Evolutionary conservation across 2,888 invertebrate species (phyloP), one percentile per base, ranked within the genome.

Genomic region (Agrypnus murinus): DNA sequence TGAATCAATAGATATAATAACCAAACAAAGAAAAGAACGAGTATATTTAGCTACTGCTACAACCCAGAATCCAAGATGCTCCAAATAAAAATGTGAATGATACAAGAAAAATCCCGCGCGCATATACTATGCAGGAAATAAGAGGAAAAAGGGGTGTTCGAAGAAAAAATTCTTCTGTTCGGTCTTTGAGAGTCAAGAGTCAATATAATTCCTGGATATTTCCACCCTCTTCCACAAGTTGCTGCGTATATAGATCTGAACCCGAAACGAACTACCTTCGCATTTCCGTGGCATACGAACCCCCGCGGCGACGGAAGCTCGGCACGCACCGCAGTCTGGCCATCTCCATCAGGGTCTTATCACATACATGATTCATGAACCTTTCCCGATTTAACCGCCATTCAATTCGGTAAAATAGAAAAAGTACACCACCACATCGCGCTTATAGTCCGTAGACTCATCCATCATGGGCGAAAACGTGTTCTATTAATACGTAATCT

Each of bases 321-420:
- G 66, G 71, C 71, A 65, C 65, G 69, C 72, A 70, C 69, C 72
- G 62, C 60, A 71, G 71, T 66, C 71, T 71, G 63, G 71, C 57
- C 72, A 64, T 57, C 71, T 67, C 68, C 72, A 67, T 65, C 65
- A 19, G 71, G 69, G 62, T 72, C 72, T 74, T 74, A 74, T 74
- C 74, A 67, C 69, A 74, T 74, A 72, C 74, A 74, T 74, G 74
- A 74, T 74, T 74, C 74, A 74, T 74, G 74, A 72, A 74, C 69
- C 69, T 72, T 72, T 71, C 74, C 72, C 65, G 69, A 71, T 74
- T 74, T 69, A 74, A 67, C 60, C 72, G 72, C 64, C 65, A 74
- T 74, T 74, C 74, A 74, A 69, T 72, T 72, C 67, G 67, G 38
- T 53, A 63, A 74, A 74, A 72, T 66, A 69, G 69, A 72, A 69